Conservation (phyloP, 2,113 vertebrate species). For the Trichechus manatus region DNA sequence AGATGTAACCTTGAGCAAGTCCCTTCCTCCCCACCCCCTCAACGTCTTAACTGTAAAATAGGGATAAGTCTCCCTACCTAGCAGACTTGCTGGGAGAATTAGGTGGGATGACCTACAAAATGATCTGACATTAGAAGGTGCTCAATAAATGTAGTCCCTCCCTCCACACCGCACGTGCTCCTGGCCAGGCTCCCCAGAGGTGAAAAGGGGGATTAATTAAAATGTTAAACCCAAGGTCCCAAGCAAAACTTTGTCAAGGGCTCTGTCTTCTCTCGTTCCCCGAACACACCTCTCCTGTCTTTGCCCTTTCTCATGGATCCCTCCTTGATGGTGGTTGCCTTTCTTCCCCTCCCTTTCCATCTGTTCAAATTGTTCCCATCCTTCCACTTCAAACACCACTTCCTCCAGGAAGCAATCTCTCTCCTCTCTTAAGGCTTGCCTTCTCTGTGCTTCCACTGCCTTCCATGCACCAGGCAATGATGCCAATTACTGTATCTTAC, state of each 20-base stretch:
- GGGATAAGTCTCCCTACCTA: background rate
- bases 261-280: background rate
- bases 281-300: background rate
- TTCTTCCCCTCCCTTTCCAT: background rate
- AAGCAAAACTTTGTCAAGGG: slow-evolving; percentile 32
- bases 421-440: background rate
- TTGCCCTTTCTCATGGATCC: background rate
- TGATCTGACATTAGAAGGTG: background rate
- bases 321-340: background rate
- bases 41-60: background rate
- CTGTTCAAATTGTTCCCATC: background rate
- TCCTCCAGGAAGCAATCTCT: background rate
- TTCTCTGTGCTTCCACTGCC: background rate
- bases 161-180: background rate
- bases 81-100: background rate
- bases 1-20: background rate
- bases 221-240: slow-evolving; percentile 15
- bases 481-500: background rate
- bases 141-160: background rate
- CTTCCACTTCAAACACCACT: slow-evolving; percentile 43
- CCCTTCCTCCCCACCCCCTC: background rate
- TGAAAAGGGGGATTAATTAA: background rate
- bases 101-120: background rate
- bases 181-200: background rate
- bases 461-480: background rate